These are phyloP conservation scores for Lerista edwardsae DNA, from an alignment of 2,797 vertebrate genomes.

Conservation along the genomic window DNA sequence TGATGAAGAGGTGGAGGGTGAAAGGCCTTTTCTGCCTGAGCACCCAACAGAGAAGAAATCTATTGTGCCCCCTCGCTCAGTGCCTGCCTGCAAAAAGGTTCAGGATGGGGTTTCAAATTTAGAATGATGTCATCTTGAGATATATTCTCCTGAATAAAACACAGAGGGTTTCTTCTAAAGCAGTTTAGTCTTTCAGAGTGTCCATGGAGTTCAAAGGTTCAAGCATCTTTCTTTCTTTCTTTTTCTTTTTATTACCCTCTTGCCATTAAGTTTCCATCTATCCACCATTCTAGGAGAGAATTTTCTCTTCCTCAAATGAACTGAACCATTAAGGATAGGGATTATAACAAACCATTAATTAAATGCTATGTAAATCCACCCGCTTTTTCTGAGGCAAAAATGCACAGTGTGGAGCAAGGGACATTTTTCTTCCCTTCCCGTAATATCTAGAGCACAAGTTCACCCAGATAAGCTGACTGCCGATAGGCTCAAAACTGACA, in stretches of 20 bases:
- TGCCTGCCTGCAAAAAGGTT: constrained; percentile 18
- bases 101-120: constrained; percentile 48
- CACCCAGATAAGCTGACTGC: neutral
- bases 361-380: neutral
- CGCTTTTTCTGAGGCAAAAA: neutral
- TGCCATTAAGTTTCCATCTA: constrained; percentile 18
- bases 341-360: constrained; percentile 20
- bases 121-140: constrained; percentile 61
- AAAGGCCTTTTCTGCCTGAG: constrained; percentile 22
- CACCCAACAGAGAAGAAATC: constrained; percentile 43
- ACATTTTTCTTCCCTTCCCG: neutral
- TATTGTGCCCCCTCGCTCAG: constrained; percentile 49
- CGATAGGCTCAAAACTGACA: neutral
- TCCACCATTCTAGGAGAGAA: neutral
- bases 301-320: neutral
- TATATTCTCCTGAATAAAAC: constrained; percentile 38
- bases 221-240: neutral
- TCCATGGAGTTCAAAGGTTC: constrained; percentile 34
- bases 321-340: neutral
- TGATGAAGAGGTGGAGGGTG: neutral
- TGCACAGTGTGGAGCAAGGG: neutral
- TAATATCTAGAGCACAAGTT: neutral
- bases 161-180: constrained; percentile 45
- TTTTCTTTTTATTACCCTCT: constrained; percentile 7
- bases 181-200: constrained; percentile 18